These are phyloP conservation scores for Rhynchonema sp. DNA, from an alignment of 2,888 invertebrate species.

Conservation along the genomic window DNA sequence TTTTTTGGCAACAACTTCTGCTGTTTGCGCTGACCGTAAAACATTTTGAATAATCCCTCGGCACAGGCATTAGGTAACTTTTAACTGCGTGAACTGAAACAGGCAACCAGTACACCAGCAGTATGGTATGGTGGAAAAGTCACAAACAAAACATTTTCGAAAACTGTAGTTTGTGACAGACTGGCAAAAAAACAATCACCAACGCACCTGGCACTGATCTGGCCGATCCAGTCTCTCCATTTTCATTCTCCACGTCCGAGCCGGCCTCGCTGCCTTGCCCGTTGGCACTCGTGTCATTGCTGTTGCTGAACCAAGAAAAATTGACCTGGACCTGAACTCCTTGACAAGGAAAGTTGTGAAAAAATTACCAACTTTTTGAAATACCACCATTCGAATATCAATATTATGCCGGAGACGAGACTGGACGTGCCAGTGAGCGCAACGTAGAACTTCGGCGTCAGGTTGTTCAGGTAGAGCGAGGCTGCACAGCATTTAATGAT, in stretches of 20 bases:
- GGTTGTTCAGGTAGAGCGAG: slow-evolving; percentile 71
- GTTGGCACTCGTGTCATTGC: not conserved
- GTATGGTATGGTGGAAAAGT: too few relatives aligned
- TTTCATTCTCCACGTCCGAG: not conserved
- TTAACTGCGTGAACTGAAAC: too few relatives aligned
- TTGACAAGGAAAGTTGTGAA: slow-evolving; percentile 9
- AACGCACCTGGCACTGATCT: slow-evolving; percentile 11
- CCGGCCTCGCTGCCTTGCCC: not conserved
- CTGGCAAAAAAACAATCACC: too few relatives aligned
- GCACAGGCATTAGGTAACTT: too few relatives aligned
- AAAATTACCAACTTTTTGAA: slow-evolving; percentile 54
- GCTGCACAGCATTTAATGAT: slow-evolving; percentile 36
- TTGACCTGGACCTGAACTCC: slow-evolving; percentile 1
- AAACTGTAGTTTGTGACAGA: too few relatives aligned
- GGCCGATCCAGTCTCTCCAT: not conserved
- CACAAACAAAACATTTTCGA: too few relatives aligned
- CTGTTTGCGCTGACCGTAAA: too few relatives aligned
- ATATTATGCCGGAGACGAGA: slow-evolving; percentile 68
- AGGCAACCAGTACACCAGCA: too few relatives aligned
- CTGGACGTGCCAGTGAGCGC: slow-evolving; percentile 92
- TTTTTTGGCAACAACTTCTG: too few relatives aligned
- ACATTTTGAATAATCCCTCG: too few relatives aligned
- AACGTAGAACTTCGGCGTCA: slow-evolving; percentile 95
- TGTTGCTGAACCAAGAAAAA: slow-evolving; percentile 1
- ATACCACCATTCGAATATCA: slow-evolving; percentile 96